Evolutionary conservation across 2,113 vertebrate species (phyloP).

Genomic region (Marcusenius ussheri): DNA sequence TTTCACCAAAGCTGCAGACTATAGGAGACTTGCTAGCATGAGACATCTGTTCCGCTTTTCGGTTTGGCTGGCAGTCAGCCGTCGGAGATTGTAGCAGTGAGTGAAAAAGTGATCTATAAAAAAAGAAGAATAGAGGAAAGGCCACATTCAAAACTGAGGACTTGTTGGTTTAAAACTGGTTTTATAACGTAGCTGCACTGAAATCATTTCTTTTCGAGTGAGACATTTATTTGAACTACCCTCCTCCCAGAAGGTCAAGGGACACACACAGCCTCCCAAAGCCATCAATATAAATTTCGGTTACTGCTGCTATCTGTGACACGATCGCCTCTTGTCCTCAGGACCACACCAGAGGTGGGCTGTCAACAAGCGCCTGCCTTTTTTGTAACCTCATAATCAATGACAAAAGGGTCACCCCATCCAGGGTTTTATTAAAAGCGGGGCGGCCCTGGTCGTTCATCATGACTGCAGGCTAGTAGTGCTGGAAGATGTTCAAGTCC

Average conservation of each 20-base stretch:
- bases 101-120: neutral
- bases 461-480: slow-evolving; percentile 15
- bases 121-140: slow-evolving; percentile 5
- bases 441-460: slow-evolving; percentile 25
- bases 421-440: slow-evolving; percentile 25
- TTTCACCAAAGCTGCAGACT: neutral
- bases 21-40: neutral
- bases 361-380: slow-evolving; percentile 5
- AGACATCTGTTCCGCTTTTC: neutral
- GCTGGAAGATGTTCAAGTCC: slow-evolving; percentile 11
- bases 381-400: slow-evolving; percentile 26
- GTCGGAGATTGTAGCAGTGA: neutral
- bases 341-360: slow-evolving; percentile 17
- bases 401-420: slow-evolving; percentile 31
- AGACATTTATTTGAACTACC: slow-evolving; percentile 19
- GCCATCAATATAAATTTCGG: slow-evolving; percentile 28
- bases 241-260: slow-evolving; percentile 25
- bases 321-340: slow-evolving; percentile 6
- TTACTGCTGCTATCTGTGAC: slow-evolving; percentile 20
- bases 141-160: neutral
- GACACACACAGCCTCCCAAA: slow-evolving; percentile 14
- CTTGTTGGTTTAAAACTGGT: neutral
- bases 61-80: neutral
- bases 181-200: neutral
- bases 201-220: neutral